Evolutionary conservation across 2,113 vertebrate genomes (phyloP), one percentile per base, ranked within the genome.

Genomic region (Martes martes): DNA sequence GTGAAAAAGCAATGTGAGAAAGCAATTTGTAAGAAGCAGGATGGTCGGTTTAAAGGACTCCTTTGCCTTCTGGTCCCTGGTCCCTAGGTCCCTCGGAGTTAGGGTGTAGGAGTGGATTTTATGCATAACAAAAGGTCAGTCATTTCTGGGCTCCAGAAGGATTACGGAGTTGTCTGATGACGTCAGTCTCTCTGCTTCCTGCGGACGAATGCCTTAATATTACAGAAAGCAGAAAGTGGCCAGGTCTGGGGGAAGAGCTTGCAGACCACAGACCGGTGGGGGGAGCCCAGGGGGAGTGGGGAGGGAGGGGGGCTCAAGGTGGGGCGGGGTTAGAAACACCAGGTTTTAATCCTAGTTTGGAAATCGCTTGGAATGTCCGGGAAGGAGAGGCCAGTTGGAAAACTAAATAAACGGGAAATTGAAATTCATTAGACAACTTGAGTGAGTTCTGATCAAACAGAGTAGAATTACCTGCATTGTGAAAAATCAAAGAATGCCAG

Each of bases 401-500:
- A 0, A 1, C 87, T 74, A 96, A 97, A 96, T 95, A 96, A 95
- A 95, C 0, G 0, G 96, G 97, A 1, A 0, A 96, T 94, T 92
- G 94, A 96, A 97, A 98, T 91, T 92, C 96, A 94, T 98, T 97
- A 98, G 96, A 92, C 89, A 97, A 74, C 69, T 74, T 1, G 0
- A 97, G 84, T 0, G 88, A 96, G n/a, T 90, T 45, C 47, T 93
- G 96, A 97, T 97, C 95, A 97, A 97, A 97, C 4, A 63, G 89
- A 97, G 94, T 14, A 91, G 93, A 98, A 97, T 96, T 96, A 97
- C 97, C 97, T 98, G 92, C 89, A 83, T 96, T 96, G 96, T 80
- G 95, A 94, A 95, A 97, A 98, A 98, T 96, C 97, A 97, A 97
- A 98, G 97, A 21, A 0, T 89, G 78, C 71, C 10, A 1, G 87